A percentile compares a stretch with the other conserved stretches of the same genome.
phyloP scores from a whole-genome alignment of 2,797 vertebrate genomes.

The Enteromius anoplus region DNA sequence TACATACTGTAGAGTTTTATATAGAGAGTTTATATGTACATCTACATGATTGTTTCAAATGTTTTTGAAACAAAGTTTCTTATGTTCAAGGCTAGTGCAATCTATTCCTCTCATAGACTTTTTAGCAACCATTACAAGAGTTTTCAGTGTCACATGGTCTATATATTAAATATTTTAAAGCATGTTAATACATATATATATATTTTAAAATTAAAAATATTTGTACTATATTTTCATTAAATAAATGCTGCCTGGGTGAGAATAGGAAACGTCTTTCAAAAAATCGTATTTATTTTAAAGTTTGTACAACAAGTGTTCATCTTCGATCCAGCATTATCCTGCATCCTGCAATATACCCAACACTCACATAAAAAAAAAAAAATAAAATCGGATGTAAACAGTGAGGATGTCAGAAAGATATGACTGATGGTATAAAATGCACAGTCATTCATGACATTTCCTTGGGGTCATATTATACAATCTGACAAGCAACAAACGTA shows the following conservation, averaged over 20 bases:
- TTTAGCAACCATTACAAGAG: neutral
- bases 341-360: neutral
- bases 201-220: too few relatives aligned
- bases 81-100: neutral
- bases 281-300: neutral
- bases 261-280: neutral
- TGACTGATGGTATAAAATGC: neutral
- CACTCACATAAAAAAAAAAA: neutral
- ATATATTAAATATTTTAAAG: neutral
- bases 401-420: neutral
- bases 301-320: neutral
- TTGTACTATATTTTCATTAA: neutral
- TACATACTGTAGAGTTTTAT: neutral
- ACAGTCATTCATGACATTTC: neutral
- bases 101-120: neutral
- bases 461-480: neutral
- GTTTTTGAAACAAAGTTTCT: neutral
- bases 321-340: neutral
- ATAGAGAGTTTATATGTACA: neutral
- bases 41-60: neutral
- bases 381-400: neutral
- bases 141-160: neutral
- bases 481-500: slow-evolving; percentile 14
- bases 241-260: neutral
- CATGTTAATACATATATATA: too few relatives aligned